Percentiles rank a stretch among this genome's conserved stretches.
Evolutionary conservation across 2,113 vertebrate species (phyloP).

Genomic region (Eulemur rufifrons): DNA sequence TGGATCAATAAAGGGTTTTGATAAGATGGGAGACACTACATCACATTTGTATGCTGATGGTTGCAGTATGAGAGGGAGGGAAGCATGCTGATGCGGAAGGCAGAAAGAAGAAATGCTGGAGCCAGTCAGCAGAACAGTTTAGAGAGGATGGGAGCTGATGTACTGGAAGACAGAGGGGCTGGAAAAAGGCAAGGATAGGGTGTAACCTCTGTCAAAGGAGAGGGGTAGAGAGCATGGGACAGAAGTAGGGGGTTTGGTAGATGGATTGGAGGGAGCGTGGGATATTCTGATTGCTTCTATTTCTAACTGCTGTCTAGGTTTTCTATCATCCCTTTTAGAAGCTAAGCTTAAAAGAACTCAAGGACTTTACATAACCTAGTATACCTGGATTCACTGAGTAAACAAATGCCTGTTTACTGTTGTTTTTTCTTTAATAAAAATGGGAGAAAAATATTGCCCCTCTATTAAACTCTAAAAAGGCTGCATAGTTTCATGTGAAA

Average conservation of each 20-base stretch:
- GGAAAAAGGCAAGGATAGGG: neutral
- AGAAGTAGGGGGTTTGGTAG: neutral
- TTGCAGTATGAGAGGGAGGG: neutral
- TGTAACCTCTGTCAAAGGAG: neutral
- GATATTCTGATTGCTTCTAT: neutral
- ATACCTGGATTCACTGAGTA: neutral
- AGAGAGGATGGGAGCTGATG: neutral
- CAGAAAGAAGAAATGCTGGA: neutral
- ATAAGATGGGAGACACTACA: neutral
- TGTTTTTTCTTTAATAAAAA: neutral
- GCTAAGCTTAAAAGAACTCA: constrained; percentile 3
- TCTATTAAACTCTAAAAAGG: constrained; percentile 42
- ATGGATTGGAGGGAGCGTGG: neutral
- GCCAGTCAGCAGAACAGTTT: neutral
- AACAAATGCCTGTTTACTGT: neutral
- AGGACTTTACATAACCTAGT: neutral
- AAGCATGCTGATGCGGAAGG: neutral
- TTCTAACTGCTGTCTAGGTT: constrained; percentile 4
- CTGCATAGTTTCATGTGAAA: constrained; percentile 19
- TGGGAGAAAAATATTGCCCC: neutral
- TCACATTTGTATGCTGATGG: neutral
- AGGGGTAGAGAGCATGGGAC: neutral
- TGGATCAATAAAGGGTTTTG: neutral
- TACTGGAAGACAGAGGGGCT: neutral
- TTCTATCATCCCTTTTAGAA: constrained; percentile 31